phyloP scores from a whole-genome alignment of 2,113 vertebrate species.

The Psammodynastes pulverulentus region DNA sequence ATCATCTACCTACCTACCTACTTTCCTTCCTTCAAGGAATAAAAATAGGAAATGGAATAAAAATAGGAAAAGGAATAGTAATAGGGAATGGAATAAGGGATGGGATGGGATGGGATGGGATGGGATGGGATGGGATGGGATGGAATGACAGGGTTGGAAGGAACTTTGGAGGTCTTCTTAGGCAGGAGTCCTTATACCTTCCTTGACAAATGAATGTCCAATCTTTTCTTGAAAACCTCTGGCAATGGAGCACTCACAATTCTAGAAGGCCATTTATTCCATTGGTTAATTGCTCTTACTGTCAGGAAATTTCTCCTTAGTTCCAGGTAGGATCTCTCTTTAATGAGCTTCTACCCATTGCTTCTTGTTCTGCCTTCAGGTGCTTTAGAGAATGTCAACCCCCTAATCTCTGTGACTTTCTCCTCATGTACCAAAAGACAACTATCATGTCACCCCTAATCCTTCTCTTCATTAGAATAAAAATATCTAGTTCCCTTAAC shows the following conservation, averaged over 20 bases:
- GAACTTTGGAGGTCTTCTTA: background rate
- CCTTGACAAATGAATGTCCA: background rate
- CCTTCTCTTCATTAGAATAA: too few relatives aligned
- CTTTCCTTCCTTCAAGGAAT: background rate
- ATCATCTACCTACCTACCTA: background rate
- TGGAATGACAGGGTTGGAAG: background rate
- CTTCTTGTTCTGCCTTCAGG: background rate
- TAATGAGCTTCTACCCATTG: background rate
- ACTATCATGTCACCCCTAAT: too few relatives aligned
- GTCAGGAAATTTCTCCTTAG: background rate
- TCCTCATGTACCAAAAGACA: too few relatives aligned
- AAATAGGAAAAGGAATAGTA: too few relatives aligned
- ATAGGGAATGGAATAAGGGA: background rate
- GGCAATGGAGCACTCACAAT: background rate
- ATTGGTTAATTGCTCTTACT: background rate
- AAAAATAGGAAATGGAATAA: background rate
- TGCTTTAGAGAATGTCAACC: too few relatives aligned
- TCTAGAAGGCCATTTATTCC: background rate
- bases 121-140: background rate
- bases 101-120: fast-evolving
- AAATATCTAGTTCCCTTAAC: too few relatives aligned
- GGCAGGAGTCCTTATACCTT: background rate
- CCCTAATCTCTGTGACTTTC: too few relatives aligned
- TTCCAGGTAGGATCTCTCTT: background rate
- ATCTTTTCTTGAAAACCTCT: background rate